Conservation (phyloP, 2,888 invertebrate species). For the Cerceris ruficornis region DNA sequence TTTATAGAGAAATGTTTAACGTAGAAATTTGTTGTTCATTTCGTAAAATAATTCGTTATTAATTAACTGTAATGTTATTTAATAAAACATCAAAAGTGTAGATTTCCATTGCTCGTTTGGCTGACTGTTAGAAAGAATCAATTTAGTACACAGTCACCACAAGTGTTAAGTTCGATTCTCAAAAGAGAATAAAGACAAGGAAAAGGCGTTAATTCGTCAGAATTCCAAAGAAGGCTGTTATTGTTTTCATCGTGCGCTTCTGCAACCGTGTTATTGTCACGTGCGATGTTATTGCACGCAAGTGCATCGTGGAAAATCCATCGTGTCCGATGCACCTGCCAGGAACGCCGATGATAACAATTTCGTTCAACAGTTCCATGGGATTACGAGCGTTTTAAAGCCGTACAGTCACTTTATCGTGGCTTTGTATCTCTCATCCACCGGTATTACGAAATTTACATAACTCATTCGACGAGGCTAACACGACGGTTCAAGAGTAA, state of each 20-base stretch:
- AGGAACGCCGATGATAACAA: constrained; percentile 22
- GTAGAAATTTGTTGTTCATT: too few relatives aligned
- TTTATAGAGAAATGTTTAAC: too few relatives aligned
- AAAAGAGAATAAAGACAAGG: too few relatives aligned
- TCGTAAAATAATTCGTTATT: too few relatives aligned
- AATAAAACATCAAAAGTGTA: too few relatives aligned
- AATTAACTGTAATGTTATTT: too few relatives aligned
- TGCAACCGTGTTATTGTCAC: not conserved
- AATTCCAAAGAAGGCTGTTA: too few relatives aligned
- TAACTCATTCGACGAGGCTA: constrained; percentile 9
- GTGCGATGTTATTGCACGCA: constrained; percentile 16
- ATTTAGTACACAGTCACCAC: too few relatives aligned
- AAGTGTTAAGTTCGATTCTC: too few relatives aligned
- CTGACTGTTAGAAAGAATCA: too few relatives aligned
- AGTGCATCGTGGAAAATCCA: not conserved
- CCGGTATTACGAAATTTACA: constrained; percentile 34
- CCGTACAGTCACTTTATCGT: not conserved
- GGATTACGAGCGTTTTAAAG: constrained; percentile 19
- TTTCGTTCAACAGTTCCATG: constrained; percentile 11
- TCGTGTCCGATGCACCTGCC: not conserved
- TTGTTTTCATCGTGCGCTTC: not conserved
- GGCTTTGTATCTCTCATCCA: constrained; percentile 39
- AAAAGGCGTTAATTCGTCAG: too few relatives aligned
- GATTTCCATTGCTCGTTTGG: too few relatives aligned
- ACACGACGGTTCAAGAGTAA: not conserved